A percentile compares a stretch with the other conserved stretches of the same genome.
phyloP scores from a whole-genome alignment of 2,888 invertebrate genomes.

The Lingula anatina region DNA sequence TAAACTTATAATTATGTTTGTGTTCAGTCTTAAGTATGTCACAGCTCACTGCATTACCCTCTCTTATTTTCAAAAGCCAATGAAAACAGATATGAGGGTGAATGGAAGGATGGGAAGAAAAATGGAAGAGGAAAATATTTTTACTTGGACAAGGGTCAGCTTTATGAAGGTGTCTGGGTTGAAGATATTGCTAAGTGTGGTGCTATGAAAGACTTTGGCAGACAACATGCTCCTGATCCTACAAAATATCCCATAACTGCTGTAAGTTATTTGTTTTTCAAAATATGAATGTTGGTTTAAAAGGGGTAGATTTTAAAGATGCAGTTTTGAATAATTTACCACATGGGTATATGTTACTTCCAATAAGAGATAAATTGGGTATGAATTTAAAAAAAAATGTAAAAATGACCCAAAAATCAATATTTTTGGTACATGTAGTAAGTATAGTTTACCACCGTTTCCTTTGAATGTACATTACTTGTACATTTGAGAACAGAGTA shows the following conservation, averaged over 20 bases:
- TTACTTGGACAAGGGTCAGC: constrained; percentile 50
- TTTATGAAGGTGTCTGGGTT: constrained; percentile 52
- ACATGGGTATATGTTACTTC: no score
- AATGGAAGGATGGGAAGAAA: constrained; percentile 51
- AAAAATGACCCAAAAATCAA: background rate
- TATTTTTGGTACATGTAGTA: no score
- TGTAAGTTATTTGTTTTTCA: constrained; percentile 14
- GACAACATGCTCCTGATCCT: constrained; percentile 46
- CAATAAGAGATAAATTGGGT: no score
- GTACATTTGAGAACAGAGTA: no score
- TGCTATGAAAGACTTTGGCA: constrained; percentile 48
- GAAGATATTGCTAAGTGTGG: constrained; percentile 52
- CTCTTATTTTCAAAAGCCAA: no score
- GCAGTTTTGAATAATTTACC: background rate
- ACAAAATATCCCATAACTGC: constrained; percentile 47
- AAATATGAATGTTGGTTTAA: background rate
- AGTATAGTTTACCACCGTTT: no score
- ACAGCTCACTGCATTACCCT: no score
- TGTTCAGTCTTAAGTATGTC: no score
- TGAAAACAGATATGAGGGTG: constrained; percentile 53
- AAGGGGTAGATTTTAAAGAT: background rate
- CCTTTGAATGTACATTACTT: no score
- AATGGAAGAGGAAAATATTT: constrained; percentile 52
- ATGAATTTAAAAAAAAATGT: background rate
- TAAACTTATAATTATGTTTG: no score